phyloP scores from a whole-genome alignment of 2,113 vertebrate species.

The Notiomystis cincta region DNA sequence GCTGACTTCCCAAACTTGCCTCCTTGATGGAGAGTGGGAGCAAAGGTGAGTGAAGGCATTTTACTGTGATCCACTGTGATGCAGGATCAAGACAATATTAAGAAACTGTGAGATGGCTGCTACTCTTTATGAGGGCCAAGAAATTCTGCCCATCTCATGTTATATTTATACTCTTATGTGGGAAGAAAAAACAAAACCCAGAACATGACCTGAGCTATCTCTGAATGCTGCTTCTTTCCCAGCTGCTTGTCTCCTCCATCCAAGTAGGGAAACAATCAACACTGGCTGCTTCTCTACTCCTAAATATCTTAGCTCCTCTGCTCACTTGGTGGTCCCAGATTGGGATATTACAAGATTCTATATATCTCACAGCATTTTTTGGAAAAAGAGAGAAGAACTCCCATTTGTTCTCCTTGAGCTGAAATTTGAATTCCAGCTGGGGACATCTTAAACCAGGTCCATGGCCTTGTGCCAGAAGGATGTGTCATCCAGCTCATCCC shows the following conservation, averaged over 20 bases:
- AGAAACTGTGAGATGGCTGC: not conserved
- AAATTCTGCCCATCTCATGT: not conserved
- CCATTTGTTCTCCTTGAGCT: not conserved
- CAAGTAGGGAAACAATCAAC: not conserved
- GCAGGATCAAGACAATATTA: not conserved
- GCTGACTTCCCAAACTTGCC: not conserved
- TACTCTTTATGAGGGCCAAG: not conserved
- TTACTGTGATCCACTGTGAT: not conserved
- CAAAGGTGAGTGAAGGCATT: not conserved
- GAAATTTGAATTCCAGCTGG: not conserved
- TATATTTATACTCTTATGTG: not conserved
- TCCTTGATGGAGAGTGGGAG: not conserved
- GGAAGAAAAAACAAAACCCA: not conserved
- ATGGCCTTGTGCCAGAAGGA: not conserved
- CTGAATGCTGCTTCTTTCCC: not conserved
- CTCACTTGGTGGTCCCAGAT: not conserved
- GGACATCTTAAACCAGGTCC: not conserved
- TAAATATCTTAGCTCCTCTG: not conserved
- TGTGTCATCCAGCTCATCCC: not conserved
- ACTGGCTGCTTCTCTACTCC: not conserved
- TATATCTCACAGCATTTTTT: not conserved
- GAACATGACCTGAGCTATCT: not conserved
- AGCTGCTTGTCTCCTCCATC: not conserved
- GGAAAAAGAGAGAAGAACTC: not conserved
- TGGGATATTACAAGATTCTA: not conserved